Percentiles rank a stretch among this genome's conserved stretches.
These are phyloP conservation scores for Otocyon megalotis DNA, from an alignment of 2,113 vertebrate species.

Conservation along the genomic window DNA sequence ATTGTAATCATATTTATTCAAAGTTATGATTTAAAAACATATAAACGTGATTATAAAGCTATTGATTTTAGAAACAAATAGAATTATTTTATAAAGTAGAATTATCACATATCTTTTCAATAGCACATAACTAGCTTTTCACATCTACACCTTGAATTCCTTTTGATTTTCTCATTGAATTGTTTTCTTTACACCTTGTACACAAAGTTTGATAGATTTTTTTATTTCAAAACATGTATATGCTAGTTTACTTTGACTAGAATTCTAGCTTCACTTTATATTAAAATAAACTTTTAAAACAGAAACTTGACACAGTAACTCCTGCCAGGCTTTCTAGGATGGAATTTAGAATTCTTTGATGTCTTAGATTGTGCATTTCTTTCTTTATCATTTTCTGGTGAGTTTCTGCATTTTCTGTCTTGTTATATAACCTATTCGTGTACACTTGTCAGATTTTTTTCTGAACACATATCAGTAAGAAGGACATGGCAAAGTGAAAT, in stretches of 20 bases:
- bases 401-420: constrained; percentile 71
- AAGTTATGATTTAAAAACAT: not conserved
- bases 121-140: not conserved
- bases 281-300: constrained; percentile 73
- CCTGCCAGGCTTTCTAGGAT: constrained; percentile 68
- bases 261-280: constrained; percentile 57
- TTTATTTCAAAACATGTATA: constrained; percentile 39
- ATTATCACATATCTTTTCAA: not conserved
- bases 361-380: constrained; percentile 39
- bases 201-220: not conserved
- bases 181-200: not conserved
- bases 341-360: constrained; percentile 75
- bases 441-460: constrained; percentile 57
- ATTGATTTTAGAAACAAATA: not conserved
- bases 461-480: constrained; percentile 67
- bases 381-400: constrained; percentile 47
- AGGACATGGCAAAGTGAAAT: constrained; percentile 58
- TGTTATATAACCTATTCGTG: constrained; percentile 68
- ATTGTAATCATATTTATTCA: not conserved
- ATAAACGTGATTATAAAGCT: not conserved
- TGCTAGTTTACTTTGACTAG: not conserved
- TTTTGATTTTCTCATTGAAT: constrained; percentile 33
- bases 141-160: not conserved
- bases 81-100: not conserved
- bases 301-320: constrained; percentile 68